These are phyloP conservation scores for Nipponacmea schrenckii DNA, from an alignment of 2,888 invertebrate genomes.

Conservation along the genomic window DNA sequence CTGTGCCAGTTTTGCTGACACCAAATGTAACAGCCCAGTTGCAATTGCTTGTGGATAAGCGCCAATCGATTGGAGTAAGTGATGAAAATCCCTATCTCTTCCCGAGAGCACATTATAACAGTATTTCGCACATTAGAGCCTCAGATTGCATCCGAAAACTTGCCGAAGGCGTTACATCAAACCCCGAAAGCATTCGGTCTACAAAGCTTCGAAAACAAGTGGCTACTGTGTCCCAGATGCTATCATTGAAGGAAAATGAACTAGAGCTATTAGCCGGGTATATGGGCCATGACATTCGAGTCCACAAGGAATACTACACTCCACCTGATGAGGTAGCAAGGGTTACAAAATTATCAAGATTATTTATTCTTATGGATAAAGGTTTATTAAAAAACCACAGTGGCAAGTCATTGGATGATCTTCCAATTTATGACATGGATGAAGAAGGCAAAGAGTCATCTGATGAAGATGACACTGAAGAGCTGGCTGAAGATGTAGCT, in stretches of 20 bases:
- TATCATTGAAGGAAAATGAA: not conserved
- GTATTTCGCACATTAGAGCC: not conserved
- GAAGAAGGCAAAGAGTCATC: not conserved
- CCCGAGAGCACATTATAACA: not conserved
- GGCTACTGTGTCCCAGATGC: conserved; percentile 3
- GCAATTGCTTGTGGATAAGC: not conserved
- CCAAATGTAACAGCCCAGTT: not conserved
- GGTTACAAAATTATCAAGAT: not conserved
- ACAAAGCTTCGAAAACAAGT: conserved; percentile 1
- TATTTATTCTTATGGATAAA: not conserved
- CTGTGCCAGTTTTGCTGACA: not conserved
- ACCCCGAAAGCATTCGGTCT: conserved; percentile 1
- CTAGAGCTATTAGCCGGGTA: not conserved
- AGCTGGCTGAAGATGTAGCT: too few relatives aligned
- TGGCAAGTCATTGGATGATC: not conserved
- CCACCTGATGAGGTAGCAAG: not conserved
- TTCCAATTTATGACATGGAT: not conserved
- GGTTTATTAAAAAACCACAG: not conserved
- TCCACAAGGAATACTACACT: not conserved
- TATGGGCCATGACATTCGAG: not conserved
- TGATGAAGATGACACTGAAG: not conserved
- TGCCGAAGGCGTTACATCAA: not conserved
- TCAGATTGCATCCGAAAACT: not conserved
- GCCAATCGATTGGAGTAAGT: not conserved
- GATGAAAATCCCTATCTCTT: not conserved